Base-by-base conservation (phyloP, 1,140 invertebrate species). In the Gerris buenoi region DNA sequence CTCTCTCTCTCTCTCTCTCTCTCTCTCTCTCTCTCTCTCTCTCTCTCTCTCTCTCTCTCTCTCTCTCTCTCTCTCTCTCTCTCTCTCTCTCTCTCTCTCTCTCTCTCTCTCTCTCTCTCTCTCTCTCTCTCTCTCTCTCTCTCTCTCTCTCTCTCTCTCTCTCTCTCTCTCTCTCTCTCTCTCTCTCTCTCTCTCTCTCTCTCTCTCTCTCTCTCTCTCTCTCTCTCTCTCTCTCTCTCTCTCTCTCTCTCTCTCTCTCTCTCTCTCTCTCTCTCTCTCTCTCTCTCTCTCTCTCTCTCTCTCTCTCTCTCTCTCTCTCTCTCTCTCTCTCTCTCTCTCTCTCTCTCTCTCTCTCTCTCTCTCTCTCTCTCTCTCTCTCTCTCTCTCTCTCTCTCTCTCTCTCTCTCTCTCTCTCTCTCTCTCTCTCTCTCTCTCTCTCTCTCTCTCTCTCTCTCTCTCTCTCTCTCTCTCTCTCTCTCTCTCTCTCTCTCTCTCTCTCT, bases 131-230 rank as follows among this genome's bases (percentile, higher is more conserved):
- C 67, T 67, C 63, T 65, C 63, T 64, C 62, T 67, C 62, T 67
- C 67, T 67, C 67, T 65, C 67, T 67, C 67, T 65, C 67, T 65
- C 67, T 65, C 67, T 65, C 67, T 65, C 67, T 65, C 67, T 64
- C 67, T 65, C 67, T 64, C 67, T 65, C 67, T 64, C 67, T 65
- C 67, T 64, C 67, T 65, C 67, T 64, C 67, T 65, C 67, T 64
- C 67, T 65, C 67, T 64, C 67, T 65, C 67, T 64, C 67, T 65
- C 67, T 64, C 67, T 65, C 62, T 64, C 67, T 65, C 67, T 64
- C 67, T 65, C 67, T 64, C 67, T 56, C 67, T 64, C 62, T 65
- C 67, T 64, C 67, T 65, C 67, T 64, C 62, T 65, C 62, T 46
- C 63, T 65, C 62, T 46, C 61, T 46, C 67, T 46, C 67, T 65